Percentiles rank a stretch among this genome's conserved stretches.
These are phyloP conservation scores for Pongo pygmaeus DNA, from an alignment of 2,113 vertebrate genomes.

Conservation along the genomic window DNA sequence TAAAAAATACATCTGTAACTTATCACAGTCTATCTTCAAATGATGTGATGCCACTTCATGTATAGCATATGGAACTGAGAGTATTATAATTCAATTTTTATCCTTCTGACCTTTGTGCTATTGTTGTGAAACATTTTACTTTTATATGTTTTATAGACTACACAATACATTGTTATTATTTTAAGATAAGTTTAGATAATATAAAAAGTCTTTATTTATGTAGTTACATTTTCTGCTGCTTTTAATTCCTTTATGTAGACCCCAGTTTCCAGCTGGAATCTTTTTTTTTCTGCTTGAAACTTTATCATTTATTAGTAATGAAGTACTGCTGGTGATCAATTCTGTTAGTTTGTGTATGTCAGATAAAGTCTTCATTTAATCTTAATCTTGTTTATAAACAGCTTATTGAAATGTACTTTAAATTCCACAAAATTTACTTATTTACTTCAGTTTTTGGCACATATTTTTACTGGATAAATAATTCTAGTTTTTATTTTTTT, in stretches of 20 bases:
- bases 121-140: neutral
- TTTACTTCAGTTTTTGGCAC: neutral
- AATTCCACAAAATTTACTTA: neutral
- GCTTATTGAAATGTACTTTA: neutral
- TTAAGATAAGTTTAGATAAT: neutral
- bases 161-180: neutral
- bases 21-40: neutral
- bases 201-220: neutral
- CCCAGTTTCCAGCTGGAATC: neutral
- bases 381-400: neutral
- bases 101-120: neutral
- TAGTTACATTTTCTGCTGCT: neutral
- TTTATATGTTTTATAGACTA: neutral
- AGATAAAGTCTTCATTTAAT: neutral
- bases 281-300: neutral
- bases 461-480: neutral
- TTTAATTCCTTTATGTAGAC: neutral
- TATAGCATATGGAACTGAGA: neutral
- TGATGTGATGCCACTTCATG: neutral
- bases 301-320: neutral
- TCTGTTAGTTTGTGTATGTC: neutral
- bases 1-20: neutral
- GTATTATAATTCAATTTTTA: neutral
- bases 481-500: neutral
- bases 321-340: neutral